Evolutionary conservation across 2,113 vertebrate genomes (phyloP).

Genomic region (Pomatostomus ruficeps): DNA sequence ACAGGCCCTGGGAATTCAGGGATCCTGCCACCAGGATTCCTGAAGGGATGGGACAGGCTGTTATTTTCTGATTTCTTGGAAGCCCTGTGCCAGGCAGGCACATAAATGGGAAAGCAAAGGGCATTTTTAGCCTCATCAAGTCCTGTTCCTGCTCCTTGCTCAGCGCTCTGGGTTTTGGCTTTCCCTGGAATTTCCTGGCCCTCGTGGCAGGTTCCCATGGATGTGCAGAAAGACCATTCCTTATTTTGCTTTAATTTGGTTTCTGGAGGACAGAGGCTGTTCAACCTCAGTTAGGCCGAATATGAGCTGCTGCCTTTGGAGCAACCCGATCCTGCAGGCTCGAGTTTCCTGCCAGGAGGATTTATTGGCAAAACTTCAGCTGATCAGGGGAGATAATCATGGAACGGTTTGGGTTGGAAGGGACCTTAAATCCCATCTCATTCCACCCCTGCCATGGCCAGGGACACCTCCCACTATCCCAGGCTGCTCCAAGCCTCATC

Average conservation of each 20-base stretch:
- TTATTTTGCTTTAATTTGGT: neutral
- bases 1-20: neutral
- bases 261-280: neutral
- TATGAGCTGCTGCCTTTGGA: neutral
- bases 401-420: neutral
- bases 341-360: neutral
- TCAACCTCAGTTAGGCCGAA: neutral
- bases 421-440: neutral
- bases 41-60: neutral
- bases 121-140: neutral
- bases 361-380: neutral
- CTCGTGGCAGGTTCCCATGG: neutral
- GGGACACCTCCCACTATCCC: neutral
- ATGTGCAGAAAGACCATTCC: neutral
- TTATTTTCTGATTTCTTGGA: neutral
- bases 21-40: neutral
- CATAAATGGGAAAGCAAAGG: neutral
- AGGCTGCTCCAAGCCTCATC: rapidly evolving
- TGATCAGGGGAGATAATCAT: neutral
- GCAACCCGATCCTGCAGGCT: neutral
- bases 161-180: neutral
- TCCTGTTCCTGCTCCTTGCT: neutral
- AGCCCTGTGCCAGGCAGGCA: neutral
- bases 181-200: neutral
- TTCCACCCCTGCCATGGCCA: neutral